These are phyloP conservation scores for Meganola albula DNA, from an alignment of 2,888 invertebrate genomes.

Conservation along the genomic window DNA sequence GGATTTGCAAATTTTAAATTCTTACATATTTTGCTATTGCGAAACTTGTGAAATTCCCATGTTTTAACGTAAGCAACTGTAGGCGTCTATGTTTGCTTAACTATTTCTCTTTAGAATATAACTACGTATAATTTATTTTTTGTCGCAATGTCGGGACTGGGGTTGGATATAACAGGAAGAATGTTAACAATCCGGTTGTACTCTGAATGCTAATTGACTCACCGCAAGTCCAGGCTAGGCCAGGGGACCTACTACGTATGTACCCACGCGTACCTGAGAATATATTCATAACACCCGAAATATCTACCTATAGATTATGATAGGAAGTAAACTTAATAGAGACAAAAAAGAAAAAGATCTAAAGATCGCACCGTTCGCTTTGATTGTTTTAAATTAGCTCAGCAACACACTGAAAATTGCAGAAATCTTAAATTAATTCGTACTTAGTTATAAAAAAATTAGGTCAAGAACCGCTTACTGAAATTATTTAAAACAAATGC, in stretches of 20 bases:
- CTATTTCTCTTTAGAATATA: constrained; percentile 34
- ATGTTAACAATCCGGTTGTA: constrained; percentile 56
- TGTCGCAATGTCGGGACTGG: constrained; percentile 38
- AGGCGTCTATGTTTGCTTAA: constrained; percentile 34
- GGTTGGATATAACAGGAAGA: constrained; percentile 53
- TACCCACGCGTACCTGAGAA: too few species aligned
- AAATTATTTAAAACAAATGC: too few species aligned
- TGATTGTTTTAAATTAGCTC: too few species aligned
- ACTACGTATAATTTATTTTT: constrained; percentile 42
- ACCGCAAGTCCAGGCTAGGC: constrained; percentile 41
- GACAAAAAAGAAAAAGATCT: too few species aligned
- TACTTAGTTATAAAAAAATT: too few species aligned
- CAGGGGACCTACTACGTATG: constrained; percentile 40
- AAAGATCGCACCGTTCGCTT: too few species aligned
- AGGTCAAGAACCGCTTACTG: too few species aligned
- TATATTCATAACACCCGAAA: constrained; percentile 25
- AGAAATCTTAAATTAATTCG: too few species aligned
- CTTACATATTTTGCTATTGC: constrained; percentile 31
- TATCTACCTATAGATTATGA: too few species aligned
- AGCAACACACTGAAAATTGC: too few species aligned
- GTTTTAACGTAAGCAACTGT: constrained; percentile 28
- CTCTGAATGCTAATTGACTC: constrained; percentile 58
- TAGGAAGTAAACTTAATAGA: too few species aligned
- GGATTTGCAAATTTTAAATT: constrained; percentile 33
- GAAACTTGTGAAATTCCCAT: constrained; percentile 35